phyloP scores from a whole-genome alignment of 2,888 invertebrate genomes.

The Emmelina monodactyla region DNA sequence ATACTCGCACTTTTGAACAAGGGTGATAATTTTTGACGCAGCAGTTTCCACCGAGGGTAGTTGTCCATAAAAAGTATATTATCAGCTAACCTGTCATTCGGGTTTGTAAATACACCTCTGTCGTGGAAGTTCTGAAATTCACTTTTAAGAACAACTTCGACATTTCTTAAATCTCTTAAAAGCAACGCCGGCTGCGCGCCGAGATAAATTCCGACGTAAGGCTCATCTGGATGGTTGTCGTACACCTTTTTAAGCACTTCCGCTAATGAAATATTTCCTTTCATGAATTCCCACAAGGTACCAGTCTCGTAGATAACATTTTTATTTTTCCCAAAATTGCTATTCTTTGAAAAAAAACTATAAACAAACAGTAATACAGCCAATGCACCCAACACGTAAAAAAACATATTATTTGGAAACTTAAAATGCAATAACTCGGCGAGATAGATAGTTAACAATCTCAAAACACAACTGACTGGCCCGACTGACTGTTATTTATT shows the following conservation, averaged over 20 bases:
- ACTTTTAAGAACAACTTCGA: slow-evolving; percentile 30
- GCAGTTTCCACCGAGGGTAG: slow-evolving; percentile 35
- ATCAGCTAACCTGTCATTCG: slow-evolving; percentile 31
- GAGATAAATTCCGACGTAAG: slow-evolving; percentile 26
- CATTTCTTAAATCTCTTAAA: slow-evolving; percentile 30
- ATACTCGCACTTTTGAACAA: slow-evolving; percentile 39
- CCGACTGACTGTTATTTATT: no score
- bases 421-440: no score
- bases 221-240: slow-evolving; percentile 22
- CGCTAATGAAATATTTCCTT: slow-evolving; percentile 26
- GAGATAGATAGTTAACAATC: no score
- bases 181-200: slow-evolving; percentile 28
- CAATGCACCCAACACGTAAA: no score
- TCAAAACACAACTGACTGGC: no score
- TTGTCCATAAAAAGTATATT: slow-evolving; percentile 35
- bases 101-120: slow-evolving; percentile 28
- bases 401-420: no score
- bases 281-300: slow-evolving; percentile 25
- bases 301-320: slow-evolving; percentile 26
- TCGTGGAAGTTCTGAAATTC: slow-evolving; percentile 36
- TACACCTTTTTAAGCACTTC: slow-evolving; percentile 37
- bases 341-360: slow-evolving; percentile 19
- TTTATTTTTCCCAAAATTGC: slow-evolving; percentile 33
- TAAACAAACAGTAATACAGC: slow-evolving; percentile 17
- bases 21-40: slow-evolving; percentile 42